Evolutionary conservation across 2,888 invertebrate species (phyloP), one percentile per base, ranked within the genome.

Genomic region (Paralinhomoeus sp.): DNA sequence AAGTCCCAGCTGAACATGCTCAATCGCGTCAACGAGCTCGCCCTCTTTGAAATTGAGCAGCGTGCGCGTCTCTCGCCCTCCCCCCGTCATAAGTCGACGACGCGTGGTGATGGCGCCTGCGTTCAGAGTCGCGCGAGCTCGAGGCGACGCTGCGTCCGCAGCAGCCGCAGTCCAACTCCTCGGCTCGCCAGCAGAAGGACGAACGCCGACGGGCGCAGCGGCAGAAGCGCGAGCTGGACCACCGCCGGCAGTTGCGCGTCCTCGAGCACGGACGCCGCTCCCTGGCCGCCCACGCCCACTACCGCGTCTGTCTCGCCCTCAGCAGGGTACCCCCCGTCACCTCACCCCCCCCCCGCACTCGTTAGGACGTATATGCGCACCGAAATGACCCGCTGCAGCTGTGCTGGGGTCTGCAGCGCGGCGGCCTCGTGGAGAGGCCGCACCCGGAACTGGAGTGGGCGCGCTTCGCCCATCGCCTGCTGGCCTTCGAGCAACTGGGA

Each of bases 1-100:
- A 83, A 83, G 9, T 91, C 89, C 80, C 68, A 89, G 47, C 77
- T 83, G 2, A 87, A 87, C 0, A 81, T 87, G 0, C 67, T 91
- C 36, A 78, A 79, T 1, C 73, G 87, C 47, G 89, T 89, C 0
- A 85, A 87, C 57, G 77, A 76, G 23, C 75, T 83, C 50, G 68
- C 84, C 18, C 70, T 75, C 37, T 80, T 77, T 55, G 81, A 80
- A 51, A 69, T 70, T 43, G 67, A 71, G 38, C 68, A 67, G 24
- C 71, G 62, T 62, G 50, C n/a, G n/a, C n/a, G n/a, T n/a, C n/a
- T n/a, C n/a, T n/a, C n/a, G n/a, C n/a, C n/a, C n/a, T n/a, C n/a
- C n/a, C n/a, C n/a, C n/a, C n/a, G n/a, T n/a, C n/a, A n/a, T n/a
- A n/a, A n/a, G n/a, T n/a, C n/a, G n/a, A n/a, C n/a, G n/a, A n/a